Percentiles rank a stretch among this genome's conserved stretches.
These are phyloP conservation scores for Sebastes glaucus DNA, from an alignment of 2,797 vertebrate genomes.

Conservation along the genomic window DNA sequence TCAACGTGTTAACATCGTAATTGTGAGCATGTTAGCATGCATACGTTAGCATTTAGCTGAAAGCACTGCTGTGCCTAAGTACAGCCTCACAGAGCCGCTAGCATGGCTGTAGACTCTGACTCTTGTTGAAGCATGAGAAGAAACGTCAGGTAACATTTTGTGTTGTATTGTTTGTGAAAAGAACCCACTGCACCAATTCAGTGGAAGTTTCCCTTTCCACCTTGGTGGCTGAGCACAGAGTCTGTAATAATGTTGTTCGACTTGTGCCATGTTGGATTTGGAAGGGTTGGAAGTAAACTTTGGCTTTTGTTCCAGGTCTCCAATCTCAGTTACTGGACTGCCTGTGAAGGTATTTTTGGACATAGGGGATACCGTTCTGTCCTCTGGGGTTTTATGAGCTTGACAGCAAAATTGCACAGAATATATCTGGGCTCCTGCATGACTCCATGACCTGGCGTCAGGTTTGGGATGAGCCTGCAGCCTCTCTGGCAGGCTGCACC, in stretches of 20 bases:
- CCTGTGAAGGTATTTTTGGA: conserved; percentile 29
- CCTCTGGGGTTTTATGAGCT: background rate
- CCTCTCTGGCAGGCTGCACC: conserved; percentile 1
- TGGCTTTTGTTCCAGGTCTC: background rate
- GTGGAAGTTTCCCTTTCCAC: background rate
- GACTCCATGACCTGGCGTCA: background rate
- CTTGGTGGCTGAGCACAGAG: background rate
- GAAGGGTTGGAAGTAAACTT: conserved; percentile 5
- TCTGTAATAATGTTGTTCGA: background rate
- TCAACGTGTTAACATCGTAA: background rate
- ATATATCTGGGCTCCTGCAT: background rate
- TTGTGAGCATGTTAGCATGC: background rate
- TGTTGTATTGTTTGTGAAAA: background rate
- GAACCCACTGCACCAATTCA: background rate
- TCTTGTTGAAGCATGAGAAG: background rate
- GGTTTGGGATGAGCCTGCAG: conserved; percentile 33
- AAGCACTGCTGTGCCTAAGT: background rate
- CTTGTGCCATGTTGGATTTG: conserved; percentile 7
- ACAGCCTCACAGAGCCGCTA: background rate
- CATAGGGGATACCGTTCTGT: background rate
- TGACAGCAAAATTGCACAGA: conserved; percentile 1
- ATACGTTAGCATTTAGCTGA: rapidly evolving
- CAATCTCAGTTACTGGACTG: conserved; percentile 1
- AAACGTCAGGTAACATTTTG: background rate
- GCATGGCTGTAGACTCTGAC: too few species aligned